phyloP scores from a whole-genome alignment of 1,140 invertebrate species.

The Odontomachus brunneus region DNA sequence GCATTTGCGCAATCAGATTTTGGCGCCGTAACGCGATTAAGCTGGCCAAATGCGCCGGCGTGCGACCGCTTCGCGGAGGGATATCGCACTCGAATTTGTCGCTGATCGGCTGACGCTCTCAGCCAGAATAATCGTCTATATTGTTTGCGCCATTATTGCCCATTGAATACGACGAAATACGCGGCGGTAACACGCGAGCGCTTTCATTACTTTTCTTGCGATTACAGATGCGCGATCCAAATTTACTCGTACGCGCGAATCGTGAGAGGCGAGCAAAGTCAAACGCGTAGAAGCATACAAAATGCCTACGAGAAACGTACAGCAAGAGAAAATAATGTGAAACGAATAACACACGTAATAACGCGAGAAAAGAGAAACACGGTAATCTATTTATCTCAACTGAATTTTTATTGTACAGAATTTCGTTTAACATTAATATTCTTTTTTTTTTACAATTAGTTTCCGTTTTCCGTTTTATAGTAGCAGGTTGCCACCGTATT shows the following conservation, averaged over 20 bases:
- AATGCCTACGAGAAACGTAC: no score
- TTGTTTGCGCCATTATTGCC: conserved; percentile 41
- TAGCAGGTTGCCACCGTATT: no score
- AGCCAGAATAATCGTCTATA: conserved; percentile 53
- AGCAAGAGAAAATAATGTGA: no score
- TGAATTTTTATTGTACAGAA: no score
- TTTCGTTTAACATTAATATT: no score
- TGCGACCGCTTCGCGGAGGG: conserved; percentile 17
- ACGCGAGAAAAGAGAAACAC: no score
- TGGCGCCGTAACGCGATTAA: conserved; percentile 67
- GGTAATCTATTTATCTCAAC: no score
- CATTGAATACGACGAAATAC: conserved; percentile 31
- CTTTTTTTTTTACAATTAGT: no score
- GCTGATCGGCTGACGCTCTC: conserved; percentile 40
- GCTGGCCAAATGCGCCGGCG: conserved; percentile 38
- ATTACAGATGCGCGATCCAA: not conserved
- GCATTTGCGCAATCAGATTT: conserved; percentile 68
- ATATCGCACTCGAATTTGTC: conserved; percentile 60
- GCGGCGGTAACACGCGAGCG: not conserved
- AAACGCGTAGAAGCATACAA: no score
- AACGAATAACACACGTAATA: no score
- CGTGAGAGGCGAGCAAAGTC: no score
- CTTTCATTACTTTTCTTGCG: conserved; percentile 22
- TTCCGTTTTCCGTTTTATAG: no score
- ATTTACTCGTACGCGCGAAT: not conserved